A percentile compares a stretch with the other conserved stretches of the same genome.
phyloP scores from a whole-genome alignment of 2,888 invertebrate species.

The Pterostichus madidus region DNA sequence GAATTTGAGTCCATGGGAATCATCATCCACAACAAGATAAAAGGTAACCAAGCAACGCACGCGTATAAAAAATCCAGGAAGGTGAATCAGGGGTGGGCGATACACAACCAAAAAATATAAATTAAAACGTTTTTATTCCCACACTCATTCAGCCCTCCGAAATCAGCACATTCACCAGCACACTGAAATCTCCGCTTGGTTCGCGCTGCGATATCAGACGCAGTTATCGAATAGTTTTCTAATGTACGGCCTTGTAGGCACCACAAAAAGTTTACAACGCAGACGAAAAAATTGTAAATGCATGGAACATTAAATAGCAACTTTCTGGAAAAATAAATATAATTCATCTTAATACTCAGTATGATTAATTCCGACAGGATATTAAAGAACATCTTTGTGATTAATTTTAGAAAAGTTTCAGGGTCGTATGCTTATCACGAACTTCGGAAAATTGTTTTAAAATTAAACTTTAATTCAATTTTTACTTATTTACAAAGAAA shows the following conservation, averaged over 20 bases:
- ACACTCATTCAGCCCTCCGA: conserved; percentile 56
- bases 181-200: conserved; percentile 53
- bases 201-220: conserved; percentile 44
- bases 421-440: conserved; percentile 36
- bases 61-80: conserved; percentile 60
- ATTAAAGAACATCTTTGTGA: conserved; percentile 52
- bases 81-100: conserved; percentile 64
- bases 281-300: conserved; percentile 41
- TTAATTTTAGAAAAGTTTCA: conserved; percentile 33
- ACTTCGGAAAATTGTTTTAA: conserved; percentile 32
- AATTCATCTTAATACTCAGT: conserved; percentile 48
- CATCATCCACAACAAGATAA: conserved; percentile 32
- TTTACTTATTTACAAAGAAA: neutral
- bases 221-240: conserved; percentile 53
- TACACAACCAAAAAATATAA: conserved; percentile 61
- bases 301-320: conserved; percentile 22
- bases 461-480: conserved; percentile 31
- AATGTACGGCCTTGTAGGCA: conserved; percentile 24
- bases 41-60: conserved; percentile 50
- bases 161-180: conserved; percentile 48
- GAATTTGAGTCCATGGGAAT: conserved; percentile 1
- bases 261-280: conserved; percentile 55
- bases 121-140: conserved; percentile 66
- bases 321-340: conserved; percentile 48
- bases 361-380: conserved; percentile 41